Percentiles rank a stretch among this genome's conserved stretches.
phyloP scores from a whole-genome alignment of 1,140 invertebrate species.

The Berghia stephanieae region DNA sequence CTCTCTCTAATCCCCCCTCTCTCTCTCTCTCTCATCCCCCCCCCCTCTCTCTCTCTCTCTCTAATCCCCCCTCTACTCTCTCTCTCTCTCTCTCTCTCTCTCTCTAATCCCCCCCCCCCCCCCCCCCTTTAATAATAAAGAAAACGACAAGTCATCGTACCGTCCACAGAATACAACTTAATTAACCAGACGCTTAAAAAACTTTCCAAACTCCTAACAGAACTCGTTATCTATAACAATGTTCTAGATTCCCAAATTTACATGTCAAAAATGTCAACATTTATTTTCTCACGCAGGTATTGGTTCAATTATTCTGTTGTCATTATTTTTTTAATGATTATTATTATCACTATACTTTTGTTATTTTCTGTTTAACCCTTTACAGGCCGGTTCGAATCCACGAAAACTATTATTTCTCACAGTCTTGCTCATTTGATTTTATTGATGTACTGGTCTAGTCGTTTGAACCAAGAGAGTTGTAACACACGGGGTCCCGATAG shows the following conservation, averaged over 20 bases:
- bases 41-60: not conserved
- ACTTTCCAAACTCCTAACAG: not conserved
- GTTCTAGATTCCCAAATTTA: not conserved
- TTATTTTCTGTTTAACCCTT: too few species aligned
- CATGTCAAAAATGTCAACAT: not conserved
- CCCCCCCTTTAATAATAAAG: not conserved
- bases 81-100: not conserved
- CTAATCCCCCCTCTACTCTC: not conserved
- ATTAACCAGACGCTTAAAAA: not conserved
- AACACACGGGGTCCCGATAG: too few species aligned
- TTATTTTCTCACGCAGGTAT: too few species aligned
- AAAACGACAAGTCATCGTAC: not conserved
- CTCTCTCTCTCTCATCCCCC: not conserved
- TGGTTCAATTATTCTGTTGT: too few species aligned
- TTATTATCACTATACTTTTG: too few species aligned
- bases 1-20: not conserved
- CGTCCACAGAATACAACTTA: not conserved
- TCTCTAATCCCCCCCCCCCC: not conserved
- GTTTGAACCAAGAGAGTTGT: not conserved
- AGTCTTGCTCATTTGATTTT: too few species aligned
- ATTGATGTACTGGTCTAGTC: too few species aligned
- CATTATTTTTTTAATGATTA: too few species aligned
- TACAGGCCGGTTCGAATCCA: too few species aligned
- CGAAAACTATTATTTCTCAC: too few species aligned
- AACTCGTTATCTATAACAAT: not conserved